Evolutionary conservation across 1,140 invertebrate species (phyloP), one percentile per base, ranked within the genome.

Genomic region (Ephestia elutella): DNA sequence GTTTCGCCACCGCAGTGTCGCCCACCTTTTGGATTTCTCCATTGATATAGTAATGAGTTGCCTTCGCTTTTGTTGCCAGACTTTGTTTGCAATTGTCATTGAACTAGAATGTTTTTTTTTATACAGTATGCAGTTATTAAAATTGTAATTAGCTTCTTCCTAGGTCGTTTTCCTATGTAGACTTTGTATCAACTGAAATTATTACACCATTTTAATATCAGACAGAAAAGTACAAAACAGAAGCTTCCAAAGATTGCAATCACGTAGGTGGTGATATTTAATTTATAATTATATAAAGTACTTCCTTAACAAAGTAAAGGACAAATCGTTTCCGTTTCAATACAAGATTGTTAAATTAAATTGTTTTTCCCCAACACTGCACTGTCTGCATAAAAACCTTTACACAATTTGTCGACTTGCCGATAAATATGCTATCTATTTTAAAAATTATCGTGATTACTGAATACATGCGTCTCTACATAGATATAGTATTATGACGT

Each of bases 51-150:
- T 75, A 78, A 78, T 68, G 70, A 81, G 66, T 76, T 79, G 66
- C 63, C 63, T 68, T 69, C 60, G 63, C 73, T 73, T 59, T 60
- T 57, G 59, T 63, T 65, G 62, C 60, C 59, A 68, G 56, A 68
- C 72, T 82, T 83, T 83, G 79, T 83, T 75, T 76, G 70, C 56
- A 35, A 15, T 83, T 80, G 80, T 81, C 80, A 81, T 77, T 83
- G 80, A 80, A 77, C 68, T 68, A 71, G 55, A 61, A 71, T 32
- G 9, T 10, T 32, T 74, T 75, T 74, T 74, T 66, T 44, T 44
- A 44, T 44, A 44, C 65, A 66, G 11, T 5, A 32, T 32, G 9
- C 9, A 32, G 21, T 25, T 32, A 32, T 32, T 32, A 32, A 5
- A 10, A 32, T 32, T 32, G 30, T 11, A 32, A 25, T 25, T 25